Base-by-base conservation (phyloP, 2,113 vertebrate species). In the Chaetodon trifascialis region DNA sequence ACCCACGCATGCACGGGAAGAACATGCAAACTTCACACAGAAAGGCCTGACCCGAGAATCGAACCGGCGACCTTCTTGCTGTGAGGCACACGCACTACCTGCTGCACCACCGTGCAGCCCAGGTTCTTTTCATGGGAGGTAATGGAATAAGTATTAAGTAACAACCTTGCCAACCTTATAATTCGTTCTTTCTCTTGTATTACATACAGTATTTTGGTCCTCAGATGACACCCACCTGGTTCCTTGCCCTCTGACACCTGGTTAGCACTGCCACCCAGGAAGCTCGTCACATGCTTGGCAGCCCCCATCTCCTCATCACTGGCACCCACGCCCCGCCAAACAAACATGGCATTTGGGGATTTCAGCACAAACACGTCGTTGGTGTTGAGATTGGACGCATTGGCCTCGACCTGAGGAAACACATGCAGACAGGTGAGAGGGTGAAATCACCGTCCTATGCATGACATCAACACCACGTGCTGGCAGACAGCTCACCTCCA, bases 341-440 rank as follows among this genome's bases (percentile, higher is more conserved):
- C 81, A 74, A 84, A 94, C 73, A 91, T 5, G 10, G 56, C 78
- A 0, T 9, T 66, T 0, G 91, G 49, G 5, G 68, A 19, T 77
- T 96, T 96, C 83, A 96, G 87, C 88, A 96, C 95, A 76, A 96
- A 96, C 72, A 94, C 90, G 4, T 96, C 96, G 2, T 96, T 96
- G 92, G 94, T 94, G 93, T 96, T 96, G 84, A 96, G 91, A 3
- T 14, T 89, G 74, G 92, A 90, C 14, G 95, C 93, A 4, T 30
- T 76, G 21, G 89, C 71, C 9, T 85, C 25, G 7, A 94, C 95
- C 96, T 96, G 87, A 56, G 23, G 59, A 47, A 42, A 79, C 14
- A 76, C 8, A 55, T 0, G 23, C 2, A 71, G 11, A 59, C 1
- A 19, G 17, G 76, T 73, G 10, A 81, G 15, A 68, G 10, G 54